Evolutionary conservation across 2,888 invertebrate species (phyloP).

Genomic region (Notocelia uddmanniana): DNA sequence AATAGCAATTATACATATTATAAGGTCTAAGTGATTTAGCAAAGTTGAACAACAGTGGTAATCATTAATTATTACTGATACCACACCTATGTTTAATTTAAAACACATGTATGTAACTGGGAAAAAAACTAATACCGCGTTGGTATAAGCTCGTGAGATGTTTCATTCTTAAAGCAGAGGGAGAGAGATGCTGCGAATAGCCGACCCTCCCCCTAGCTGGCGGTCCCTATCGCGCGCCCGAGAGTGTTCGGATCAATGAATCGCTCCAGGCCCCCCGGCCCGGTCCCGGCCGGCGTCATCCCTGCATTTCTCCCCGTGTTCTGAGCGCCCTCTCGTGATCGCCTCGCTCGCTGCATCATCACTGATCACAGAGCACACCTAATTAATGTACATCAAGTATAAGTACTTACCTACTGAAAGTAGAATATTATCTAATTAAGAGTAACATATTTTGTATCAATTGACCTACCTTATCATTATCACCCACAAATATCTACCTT

Average conservation of each 20-base stretch:
- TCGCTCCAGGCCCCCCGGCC: constrained; percentile 76
- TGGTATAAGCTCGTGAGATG: constrained; percentile 29
- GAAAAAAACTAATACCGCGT: constrained; percentile 8
- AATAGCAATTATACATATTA: constrained; percentile 15
- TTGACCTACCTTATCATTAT: no score
- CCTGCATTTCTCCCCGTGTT: constrained; percentile 53
- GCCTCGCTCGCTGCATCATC: constrained; percentile 53
- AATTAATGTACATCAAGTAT: constrained; percentile 21
- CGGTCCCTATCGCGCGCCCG: constrained; percentile 75
- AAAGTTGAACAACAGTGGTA: no score
- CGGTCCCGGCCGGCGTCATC: constrained; percentile 66
- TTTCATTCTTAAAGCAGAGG: constrained; percentile 51
- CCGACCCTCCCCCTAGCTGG: constrained; percentile 58
- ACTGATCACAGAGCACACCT: constrained; percentile 26
- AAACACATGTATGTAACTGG: background rate
- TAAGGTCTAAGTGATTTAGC: background rate
- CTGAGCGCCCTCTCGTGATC: constrained; percentile 62
- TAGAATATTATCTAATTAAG: no score
- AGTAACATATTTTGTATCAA: no score
- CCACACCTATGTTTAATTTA: background rate
- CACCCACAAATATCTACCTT: no score
- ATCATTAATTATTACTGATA: background rate
- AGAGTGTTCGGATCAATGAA: constrained; percentile 84
- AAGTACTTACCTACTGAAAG: background rate
- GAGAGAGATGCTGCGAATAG: constrained; percentile 57